phyloP scores from a whole-genome alignment of 1,140 invertebrate species.

The Watersipora subatra region DNA sequence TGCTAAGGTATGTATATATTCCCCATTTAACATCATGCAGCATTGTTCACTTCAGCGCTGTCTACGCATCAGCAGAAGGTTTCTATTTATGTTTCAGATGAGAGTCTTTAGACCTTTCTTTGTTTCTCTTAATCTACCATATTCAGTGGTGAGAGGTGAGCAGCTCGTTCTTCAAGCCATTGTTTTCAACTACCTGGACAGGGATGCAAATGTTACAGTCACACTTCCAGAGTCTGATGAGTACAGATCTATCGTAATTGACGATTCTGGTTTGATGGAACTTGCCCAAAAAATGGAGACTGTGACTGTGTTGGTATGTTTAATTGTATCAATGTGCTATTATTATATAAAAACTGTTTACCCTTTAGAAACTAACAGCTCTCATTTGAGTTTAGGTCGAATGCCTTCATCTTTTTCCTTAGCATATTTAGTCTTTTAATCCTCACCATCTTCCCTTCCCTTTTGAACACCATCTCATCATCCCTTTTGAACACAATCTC shows the following conservation, averaged over 20 bases:
- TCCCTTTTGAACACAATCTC: no score
- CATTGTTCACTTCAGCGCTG: no score
- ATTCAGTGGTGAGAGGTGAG: conserved; percentile 77
- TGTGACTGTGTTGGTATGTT: conserved; percentile 22
- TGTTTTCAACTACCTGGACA: conserved; percentile 77
- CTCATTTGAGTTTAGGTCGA: no score
- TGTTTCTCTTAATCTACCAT: conserved; percentile 69
- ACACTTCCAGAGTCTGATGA: conserved; percentile 18
- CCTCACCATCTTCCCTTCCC: no score
- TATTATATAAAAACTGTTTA: no score
- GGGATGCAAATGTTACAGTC: conserved; percentile 48
- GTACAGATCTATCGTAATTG: conserved; percentile 21
- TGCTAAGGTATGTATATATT: conserved; percentile 47
- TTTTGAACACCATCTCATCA: no score
- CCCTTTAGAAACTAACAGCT: no score
- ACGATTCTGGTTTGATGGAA: conserved; percentile 14
- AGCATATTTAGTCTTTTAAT: no score
- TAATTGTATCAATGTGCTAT: no score
- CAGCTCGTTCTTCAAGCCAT: conserved; percentile 74
- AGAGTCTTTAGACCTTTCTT: conserved; percentile 78
- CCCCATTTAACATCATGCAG: neutral
- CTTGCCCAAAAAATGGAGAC: conserved; percentile 13
- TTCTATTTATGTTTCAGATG: conserved; percentile 43
- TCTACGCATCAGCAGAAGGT: no score
- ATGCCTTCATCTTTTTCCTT: no score